Evolutionary conservation across 1,140 invertebrate genomes (phyloP).

Genomic region (Bombus picipes): DNA sequence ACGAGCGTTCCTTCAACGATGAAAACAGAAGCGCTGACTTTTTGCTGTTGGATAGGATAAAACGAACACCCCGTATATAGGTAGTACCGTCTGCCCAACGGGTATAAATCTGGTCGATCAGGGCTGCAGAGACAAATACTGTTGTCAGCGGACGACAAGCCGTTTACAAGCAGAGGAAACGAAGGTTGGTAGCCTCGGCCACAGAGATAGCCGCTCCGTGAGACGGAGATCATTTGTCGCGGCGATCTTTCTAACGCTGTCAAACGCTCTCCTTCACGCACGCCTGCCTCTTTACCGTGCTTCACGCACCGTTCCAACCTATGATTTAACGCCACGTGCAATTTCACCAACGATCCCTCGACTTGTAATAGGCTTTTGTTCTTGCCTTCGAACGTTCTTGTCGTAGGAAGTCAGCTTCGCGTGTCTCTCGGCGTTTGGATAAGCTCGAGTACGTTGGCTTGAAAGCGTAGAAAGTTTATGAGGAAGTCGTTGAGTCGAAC

Average conservation of each 20-base stretch:
- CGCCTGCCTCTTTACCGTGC: neutral
- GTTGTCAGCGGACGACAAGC: slow-evolving; percentile 50
- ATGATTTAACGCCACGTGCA: slow-evolving; percentile 28
- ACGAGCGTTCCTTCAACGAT: neutral
- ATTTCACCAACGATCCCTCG: slow-evolving; percentile 20
- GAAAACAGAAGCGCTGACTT: neutral
- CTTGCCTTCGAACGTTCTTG: neutral
- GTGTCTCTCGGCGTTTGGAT: neutral
- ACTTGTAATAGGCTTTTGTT: slow-evolving; percentile 42
- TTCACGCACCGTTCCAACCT: neutral
- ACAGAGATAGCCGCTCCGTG: slow-evolving; percentile 8
- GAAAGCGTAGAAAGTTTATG: neutral
- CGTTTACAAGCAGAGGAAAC: slow-evolving; percentile 42
- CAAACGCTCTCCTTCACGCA: slow-evolving; percentile 31
- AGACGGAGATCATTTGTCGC: slow-evolving; percentile 40
- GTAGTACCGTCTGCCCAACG: neutral
- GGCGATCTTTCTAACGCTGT: slow-evolving; percentile 47
- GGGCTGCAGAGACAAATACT: slow-evolving; percentile 42
- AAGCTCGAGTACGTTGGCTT: neutral
- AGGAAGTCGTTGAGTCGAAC: neutral
- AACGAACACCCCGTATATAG: slow-evolving; percentile 11
- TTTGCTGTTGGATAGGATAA: no score
- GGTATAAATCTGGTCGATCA: slow-evolving; percentile 40
- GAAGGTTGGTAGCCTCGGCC: slow-evolving; percentile 41
- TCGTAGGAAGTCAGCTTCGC: neutral